Conservation (phyloP, 1,140 invertebrate genomes). For the Acromyrmex heyeri region DNA sequence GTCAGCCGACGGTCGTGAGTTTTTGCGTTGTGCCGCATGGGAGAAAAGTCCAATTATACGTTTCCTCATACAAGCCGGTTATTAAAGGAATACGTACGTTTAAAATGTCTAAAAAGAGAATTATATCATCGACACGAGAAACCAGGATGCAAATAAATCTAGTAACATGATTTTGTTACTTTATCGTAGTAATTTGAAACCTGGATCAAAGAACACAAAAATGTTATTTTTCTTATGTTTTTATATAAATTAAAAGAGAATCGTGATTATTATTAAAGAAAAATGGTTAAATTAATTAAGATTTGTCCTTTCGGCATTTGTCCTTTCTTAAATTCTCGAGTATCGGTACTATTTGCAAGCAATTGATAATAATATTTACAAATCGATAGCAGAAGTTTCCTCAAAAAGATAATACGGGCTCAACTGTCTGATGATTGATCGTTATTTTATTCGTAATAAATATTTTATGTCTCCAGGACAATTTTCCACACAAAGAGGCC, state of each 20-base stretch:
- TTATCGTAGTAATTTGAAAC: slow-evolving; percentile 5
- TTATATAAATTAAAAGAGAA: neutral
- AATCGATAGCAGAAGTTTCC: slow-evolving; percentile 9
- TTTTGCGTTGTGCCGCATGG: slow-evolving; percentile 22
- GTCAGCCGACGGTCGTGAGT: slow-evolving; percentile 23
- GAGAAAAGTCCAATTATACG: slow-evolving; percentile 35
- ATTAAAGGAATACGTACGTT: slow-evolving; percentile 22
- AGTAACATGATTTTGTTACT: neutral
- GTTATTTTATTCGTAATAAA: slow-evolving; percentile 34
- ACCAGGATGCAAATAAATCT: slow-evolving; percentile 20
- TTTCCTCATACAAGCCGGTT: slow-evolving; percentile 25
- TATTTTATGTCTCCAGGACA: neutral
- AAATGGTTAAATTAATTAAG: neutral
- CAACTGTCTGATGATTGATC: neutral
- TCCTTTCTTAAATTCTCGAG: slow-evolving; percentile 28
- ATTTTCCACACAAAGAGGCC: neutral
- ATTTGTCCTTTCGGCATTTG: neutral
- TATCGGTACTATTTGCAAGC: neutral
- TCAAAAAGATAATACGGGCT: slow-evolving; percentile 4
- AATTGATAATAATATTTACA: slow-evolving; percentile 46
- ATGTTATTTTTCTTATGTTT: neutral
- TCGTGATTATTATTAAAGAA: neutral
- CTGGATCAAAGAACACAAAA: neutral
- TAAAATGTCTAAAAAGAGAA: neutral
- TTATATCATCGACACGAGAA: neutral